Conservation (phyloP, 2,888 invertebrate species). For the Eumacrocentrus americanus region DNA sequence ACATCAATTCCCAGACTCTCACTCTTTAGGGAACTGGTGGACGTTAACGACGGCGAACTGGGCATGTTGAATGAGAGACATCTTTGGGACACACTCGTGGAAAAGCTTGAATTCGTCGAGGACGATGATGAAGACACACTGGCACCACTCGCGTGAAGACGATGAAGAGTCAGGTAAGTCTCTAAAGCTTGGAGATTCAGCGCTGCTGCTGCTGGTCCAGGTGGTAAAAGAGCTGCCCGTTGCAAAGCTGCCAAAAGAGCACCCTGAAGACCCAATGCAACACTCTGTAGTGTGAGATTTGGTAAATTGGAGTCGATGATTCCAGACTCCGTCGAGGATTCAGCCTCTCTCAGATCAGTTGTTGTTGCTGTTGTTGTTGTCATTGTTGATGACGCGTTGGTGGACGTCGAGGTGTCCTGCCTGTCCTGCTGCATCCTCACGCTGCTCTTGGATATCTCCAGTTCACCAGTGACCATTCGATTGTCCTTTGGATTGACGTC, state of each 20-base stretch:
- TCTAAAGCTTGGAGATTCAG: slow-evolving; percentile 85
- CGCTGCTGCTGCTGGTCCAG: slow-evolving; percentile 84
- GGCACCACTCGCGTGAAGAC: slow-evolving; percentile 74
- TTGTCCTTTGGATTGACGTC: neutral
- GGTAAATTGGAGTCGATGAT: slow-evolving; percentile 44
- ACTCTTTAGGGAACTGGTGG: slow-evolving; percentile 28
- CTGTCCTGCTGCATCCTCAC: slow-evolving; percentile 46
- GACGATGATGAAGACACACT: slow-evolving; percentile 48
- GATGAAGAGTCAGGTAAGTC: slow-evolving; percentile 83
- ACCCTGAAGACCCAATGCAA: slow-evolving; percentile 81
- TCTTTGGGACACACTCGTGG: slow-evolving; percentile 11
- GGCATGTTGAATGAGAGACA: slow-evolving; percentile 6
- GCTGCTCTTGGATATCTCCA: neutral
- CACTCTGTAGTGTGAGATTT: slow-evolving; percentile 67
- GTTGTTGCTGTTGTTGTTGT: too few relatives aligned
- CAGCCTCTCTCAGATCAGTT: slow-evolving; percentile 46
- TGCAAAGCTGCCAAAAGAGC: slow-evolving; percentile 85
- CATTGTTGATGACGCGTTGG: slow-evolving; percentile 27
- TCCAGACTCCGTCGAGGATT: slow-evolving; percentile 34
- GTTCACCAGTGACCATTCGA: slow-evolving; percentile 25
- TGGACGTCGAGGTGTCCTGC: slow-evolving; percentile 38
- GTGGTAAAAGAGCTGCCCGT: slow-evolving; percentile 81
- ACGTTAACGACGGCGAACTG: neutral
- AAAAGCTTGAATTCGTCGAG: slow-evolving; percentile 51
- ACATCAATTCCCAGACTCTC: slow-evolving; percentile 33